Evolutionary conservation across 2,113 vertebrate genomes (phyloP).

Genomic region (Cephalopterus ornatus): DNA sequence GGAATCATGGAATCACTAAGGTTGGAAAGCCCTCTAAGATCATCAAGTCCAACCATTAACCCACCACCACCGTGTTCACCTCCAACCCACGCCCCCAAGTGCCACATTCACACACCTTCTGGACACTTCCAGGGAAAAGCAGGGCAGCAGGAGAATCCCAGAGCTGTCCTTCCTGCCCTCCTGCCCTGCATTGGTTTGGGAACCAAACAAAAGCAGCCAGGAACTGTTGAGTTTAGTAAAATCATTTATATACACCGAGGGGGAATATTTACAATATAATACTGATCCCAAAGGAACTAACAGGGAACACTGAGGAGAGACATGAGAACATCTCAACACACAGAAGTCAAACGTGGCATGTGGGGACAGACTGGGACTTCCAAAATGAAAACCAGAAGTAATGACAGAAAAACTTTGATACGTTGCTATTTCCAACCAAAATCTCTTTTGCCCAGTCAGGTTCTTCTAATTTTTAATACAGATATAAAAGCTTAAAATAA

Average conservation of each 20-base stretch:
- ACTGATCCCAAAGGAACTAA: conserved; percentile 62
- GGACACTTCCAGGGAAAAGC: neutral
- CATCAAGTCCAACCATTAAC: neutral
- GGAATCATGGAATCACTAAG: neutral
- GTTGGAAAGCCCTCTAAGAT: neutral
- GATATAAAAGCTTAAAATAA: neutral
- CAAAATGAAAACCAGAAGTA: neutral
- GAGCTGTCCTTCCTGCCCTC: neutral
- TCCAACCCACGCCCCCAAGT: neutral
- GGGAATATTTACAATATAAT: conserved; percentile 74
- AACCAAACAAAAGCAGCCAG: conserved; percentile 20
- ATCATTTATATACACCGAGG: conserved; percentile 74
- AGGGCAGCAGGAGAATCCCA: neutral
- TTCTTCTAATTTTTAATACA: neutral
- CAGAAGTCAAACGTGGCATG: conserved; percentile 2
- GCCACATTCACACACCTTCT: neutral
- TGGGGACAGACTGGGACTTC: neutral
- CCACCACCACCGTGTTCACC: neutral
- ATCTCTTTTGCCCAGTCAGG: neutral
- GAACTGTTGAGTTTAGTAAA: conserved; percentile 66
- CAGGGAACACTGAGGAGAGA: conserved; percentile 48
- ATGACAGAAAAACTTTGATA: neutral
- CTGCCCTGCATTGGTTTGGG: neutral
- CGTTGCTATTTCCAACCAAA: neutral
- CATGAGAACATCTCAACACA: conserved; percentile 27